These are phyloP conservation scores for Nineta flava DNA, from an alignment of 2,888 invertebrate species.

Conservation along the genomic window DNA sequence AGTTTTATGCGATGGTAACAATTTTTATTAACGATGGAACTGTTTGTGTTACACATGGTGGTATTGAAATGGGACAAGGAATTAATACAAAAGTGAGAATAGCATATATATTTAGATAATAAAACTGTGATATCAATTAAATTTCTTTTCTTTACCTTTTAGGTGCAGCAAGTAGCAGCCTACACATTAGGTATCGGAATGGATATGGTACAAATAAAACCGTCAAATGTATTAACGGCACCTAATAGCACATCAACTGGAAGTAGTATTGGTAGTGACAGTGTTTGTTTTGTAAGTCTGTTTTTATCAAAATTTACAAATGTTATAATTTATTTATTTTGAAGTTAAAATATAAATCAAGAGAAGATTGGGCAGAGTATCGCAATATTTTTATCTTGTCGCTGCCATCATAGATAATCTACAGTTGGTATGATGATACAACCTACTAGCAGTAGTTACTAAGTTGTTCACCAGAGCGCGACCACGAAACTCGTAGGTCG, in stretches of 20 bases:
- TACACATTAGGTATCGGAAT: constrained; percentile 32
- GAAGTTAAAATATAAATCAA: background rate
- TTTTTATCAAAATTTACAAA: background rate
- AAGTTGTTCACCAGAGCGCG: no score
- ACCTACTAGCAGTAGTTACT: no score
- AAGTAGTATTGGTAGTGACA: constrained; percentile 31
- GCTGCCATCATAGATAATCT: no score
- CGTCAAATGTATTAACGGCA: constrained; percentile 24
- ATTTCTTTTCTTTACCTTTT: no score
- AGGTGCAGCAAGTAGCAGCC: constrained; percentile 31
- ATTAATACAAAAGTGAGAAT: constrained; percentile 48
- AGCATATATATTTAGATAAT: no score
- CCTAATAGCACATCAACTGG: constrained; percentile 31
- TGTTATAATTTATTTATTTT: background rate
- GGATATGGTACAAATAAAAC: constrained; percentile 28
- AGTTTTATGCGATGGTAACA: constrained; percentile 42
- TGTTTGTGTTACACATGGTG: constrained; percentile 54
- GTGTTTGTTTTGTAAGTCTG: constrained; percentile 21
- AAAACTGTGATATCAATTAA: no score
- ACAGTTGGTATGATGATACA: no score
- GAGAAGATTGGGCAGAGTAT: no score
- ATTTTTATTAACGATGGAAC: constrained; percentile 57
- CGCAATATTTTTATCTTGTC: no score
- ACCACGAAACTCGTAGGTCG: no score
- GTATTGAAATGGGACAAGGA: constrained; percentile 69